These are phyloP conservation scores for Sapayoa aenigma DNA, from an alignment of 2,113 vertebrate species.

Conservation along the genomic window DNA sequence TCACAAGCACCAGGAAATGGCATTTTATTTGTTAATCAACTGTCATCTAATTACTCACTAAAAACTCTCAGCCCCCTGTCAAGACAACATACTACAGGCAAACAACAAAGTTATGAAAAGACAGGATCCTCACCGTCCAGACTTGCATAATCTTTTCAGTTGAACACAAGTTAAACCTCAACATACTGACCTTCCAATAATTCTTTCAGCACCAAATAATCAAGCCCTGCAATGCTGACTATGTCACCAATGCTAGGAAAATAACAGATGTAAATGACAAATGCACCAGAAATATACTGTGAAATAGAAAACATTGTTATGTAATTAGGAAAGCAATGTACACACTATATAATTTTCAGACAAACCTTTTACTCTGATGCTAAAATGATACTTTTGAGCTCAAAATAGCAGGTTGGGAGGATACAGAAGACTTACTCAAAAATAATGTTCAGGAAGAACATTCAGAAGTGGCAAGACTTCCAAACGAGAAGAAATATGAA, in stretches of 20 bases:
- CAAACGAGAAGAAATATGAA: neutral
- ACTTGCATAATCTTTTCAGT: neutral
- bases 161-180: neutral
- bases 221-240: neutral
- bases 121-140: neutral
- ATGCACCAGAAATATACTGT: neutral
- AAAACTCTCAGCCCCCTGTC: neutral
- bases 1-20: neutral
- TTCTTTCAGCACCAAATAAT: neutral
- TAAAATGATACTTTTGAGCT: neutral
- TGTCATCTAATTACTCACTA: neutral
- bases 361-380: neutral
- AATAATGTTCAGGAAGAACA: neutral
- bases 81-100: neutral
- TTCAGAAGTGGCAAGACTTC: neutral
- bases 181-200: neutral
- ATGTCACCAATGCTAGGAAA: neutral
- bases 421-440: neutral
- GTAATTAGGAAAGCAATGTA: neutral
- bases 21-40: neutral
- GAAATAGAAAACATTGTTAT: neutral
- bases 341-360: neutral
- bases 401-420: neutral
- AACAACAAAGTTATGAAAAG: neutral
- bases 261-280: neutral